These are phyloP conservation scores for Takifugu rubripes DNA, from an alignment of 2,797 vertebrate genomes.

Conservation along the genomic window DNA sequence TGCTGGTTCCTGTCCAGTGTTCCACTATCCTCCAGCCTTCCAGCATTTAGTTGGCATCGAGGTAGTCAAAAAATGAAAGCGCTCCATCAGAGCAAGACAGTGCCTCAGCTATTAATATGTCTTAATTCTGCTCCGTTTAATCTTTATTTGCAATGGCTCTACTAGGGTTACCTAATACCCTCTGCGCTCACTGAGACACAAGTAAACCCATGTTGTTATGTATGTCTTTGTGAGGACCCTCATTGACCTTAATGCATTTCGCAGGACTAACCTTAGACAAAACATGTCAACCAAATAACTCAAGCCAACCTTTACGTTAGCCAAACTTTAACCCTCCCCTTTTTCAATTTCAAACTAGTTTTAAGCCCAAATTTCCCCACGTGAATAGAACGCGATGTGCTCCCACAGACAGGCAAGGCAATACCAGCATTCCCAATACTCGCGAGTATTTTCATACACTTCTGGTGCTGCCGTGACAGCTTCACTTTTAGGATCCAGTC, in stretches of 20 bases:
- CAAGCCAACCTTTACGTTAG: no score
- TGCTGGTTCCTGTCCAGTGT: constrained; percentile 44
- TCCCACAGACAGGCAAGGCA: not conserved
- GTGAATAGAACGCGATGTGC: no score
- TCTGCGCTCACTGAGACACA: not conserved
- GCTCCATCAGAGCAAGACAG: constrained; percentile 37
- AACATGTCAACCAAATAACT: not conserved
- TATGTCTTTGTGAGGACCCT: not conserved
- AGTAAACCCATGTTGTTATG: not conserved
- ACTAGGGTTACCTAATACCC: constrained; percentile 14
- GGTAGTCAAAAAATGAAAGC: constrained; percentile 41
- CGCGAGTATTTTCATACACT: no score
- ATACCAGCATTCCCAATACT: not conserved
- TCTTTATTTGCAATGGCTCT: constrained; percentile 21
- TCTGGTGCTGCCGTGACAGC: no score
- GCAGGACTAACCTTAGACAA: no score
- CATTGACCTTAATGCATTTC: no score
- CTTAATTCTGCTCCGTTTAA: constrained; percentile 32
- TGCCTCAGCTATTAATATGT: constrained; percentile 34
- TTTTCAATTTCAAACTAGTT: no score
- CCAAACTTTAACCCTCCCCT: no score
- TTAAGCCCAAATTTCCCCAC: no score
- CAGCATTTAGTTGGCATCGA: constrained; percentile 36
- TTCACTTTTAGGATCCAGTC: no score
- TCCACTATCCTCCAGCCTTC: constrained; percentile 41